Conservation (phyloP, 2,113 vertebrate species). For the Caranx melampygus region DNA sequence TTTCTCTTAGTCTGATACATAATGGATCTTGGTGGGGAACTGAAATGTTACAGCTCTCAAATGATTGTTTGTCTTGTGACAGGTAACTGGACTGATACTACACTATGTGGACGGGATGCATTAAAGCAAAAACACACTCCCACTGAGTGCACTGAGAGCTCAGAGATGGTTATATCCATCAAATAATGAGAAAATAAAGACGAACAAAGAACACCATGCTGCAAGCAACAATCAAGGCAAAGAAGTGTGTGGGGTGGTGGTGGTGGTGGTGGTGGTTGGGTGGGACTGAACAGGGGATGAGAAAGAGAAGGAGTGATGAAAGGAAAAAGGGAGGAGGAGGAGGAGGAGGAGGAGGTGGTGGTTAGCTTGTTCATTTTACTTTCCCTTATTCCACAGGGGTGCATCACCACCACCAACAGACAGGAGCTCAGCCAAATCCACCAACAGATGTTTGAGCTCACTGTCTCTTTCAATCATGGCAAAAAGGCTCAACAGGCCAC, state of each 20-base stretch:
- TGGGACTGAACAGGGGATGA: neutral
- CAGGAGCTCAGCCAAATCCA: conserved; percentile 74
- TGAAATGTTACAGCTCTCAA: no score
- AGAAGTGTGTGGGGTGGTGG: neutral
- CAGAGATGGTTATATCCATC: neutral
- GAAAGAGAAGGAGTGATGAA: conserved; percentile 14
- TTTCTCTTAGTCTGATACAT: neutral
- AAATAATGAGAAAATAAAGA: neutral
- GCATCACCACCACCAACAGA: conserved; percentile 52
- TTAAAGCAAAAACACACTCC: neutral
- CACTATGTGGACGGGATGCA: neutral
- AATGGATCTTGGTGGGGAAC: neutral
- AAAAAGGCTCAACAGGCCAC: conserved; percentile 66
- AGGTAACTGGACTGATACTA: no score
- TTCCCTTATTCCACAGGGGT: conserved; percentile 64
- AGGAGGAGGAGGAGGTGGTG: conserved; percentile 48
- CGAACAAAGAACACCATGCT: neutral
- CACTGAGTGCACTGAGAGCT: neutral
- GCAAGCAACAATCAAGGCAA: conserved; percentile 12
- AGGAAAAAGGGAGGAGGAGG: conserved; percentile 5
- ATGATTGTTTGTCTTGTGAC: neutral
- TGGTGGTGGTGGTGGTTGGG: conserved; percentile 67
- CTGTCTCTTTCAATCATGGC: conserved; percentile 71
- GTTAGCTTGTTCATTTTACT: conserved; percentile 75
- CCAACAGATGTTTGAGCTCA: conserved; percentile 77